Conservation (phyloP, 2,888 invertebrate genomes). For the Hemaris fuciformis region DNA sequence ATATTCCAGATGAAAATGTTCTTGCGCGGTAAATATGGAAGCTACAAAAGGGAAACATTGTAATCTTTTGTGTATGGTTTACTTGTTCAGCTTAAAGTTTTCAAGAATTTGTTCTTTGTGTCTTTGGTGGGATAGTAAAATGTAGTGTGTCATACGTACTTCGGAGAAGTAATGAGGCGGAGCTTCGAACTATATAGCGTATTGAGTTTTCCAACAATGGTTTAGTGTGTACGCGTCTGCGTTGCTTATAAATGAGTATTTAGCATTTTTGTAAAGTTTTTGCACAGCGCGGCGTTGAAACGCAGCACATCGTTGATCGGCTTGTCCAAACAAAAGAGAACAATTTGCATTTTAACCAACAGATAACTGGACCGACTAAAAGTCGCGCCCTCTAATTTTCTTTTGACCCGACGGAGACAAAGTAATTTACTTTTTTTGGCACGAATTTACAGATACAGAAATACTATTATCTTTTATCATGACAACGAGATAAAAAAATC, state of each 20-base stretch:
- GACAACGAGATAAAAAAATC: constrained; percentile 50
- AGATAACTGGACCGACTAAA: constrained; percentile 65
- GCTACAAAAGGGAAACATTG: constrained; percentile 20
- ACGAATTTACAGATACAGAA: constrained; percentile 51
- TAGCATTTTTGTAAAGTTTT: constrained; percentile 62
- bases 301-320: constrained; percentile 51
- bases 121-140: constrained; percentile 13
- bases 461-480: constrained; percentile 51
- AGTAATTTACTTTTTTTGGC: constrained; percentile 57
- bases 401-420: constrained; percentile 50
- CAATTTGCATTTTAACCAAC: constrained; percentile 78
- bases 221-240: constrained; percentile 25
- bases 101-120: constrained; percentile 7
- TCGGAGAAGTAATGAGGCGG: not conserved
- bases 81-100: constrained; percentile 21
- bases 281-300: constrained; percentile 31
- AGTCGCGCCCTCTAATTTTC: constrained; percentile 58
- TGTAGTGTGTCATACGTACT: constrained; percentile 9
- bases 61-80: constrained; percentile 14
- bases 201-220: not conserved
- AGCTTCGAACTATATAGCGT: not conserved
- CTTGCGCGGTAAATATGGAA: not conserved
- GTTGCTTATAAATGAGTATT: constrained; percentile 66
- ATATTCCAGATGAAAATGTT: constrained; percentile 11
- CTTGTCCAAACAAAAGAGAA: constrained; percentile 67